phyloP scores from a whole-genome alignment of 2,888 invertebrate species.

The Drosophila buzzatii region DNA sequence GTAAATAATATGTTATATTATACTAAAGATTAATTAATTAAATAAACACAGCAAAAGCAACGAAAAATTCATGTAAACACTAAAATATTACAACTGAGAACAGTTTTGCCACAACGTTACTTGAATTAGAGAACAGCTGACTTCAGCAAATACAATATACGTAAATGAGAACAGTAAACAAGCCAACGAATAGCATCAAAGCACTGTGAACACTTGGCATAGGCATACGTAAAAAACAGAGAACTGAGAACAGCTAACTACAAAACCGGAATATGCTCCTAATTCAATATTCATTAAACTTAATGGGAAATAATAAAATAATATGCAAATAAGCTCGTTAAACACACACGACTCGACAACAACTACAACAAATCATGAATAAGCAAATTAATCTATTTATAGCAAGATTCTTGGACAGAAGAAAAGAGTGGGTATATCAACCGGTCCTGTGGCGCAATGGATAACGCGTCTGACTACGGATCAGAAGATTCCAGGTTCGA shows the following conservation, averaged over 20 bases:
- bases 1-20: background rate
- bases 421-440: slow-evolving; percentile 49
- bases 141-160: background rate
- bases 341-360: slow-evolving; percentile 22
- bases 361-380: slow-evolving; percentile 13
- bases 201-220: background rate
- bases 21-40: background rate
- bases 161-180: background rate
- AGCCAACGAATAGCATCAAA: background rate
- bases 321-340: slow-evolving; percentile 39
- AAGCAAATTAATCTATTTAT: slow-evolving; percentile 24
- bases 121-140: background rate
- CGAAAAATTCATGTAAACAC: background rate
- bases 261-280: slow-evolving; percentile 44
- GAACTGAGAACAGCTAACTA: slow-evolving; percentile 1
- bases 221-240: background rate
- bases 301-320: slow-evolving; percentile 24
- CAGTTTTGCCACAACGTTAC: background rate
- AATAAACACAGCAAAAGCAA: no score
- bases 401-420: background rate
- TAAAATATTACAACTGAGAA: background rate
- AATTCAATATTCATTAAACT: slow-evolving; percentile 1
- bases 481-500: slow-evolving; percentile 85
- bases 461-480: slow-evolving; percentile 85
- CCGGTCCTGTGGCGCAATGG: slow-evolving; percentile 84